phyloP scores from a whole-genome alignment of 2,888 invertebrate species.

The Tetropium fuscum region DNA sequence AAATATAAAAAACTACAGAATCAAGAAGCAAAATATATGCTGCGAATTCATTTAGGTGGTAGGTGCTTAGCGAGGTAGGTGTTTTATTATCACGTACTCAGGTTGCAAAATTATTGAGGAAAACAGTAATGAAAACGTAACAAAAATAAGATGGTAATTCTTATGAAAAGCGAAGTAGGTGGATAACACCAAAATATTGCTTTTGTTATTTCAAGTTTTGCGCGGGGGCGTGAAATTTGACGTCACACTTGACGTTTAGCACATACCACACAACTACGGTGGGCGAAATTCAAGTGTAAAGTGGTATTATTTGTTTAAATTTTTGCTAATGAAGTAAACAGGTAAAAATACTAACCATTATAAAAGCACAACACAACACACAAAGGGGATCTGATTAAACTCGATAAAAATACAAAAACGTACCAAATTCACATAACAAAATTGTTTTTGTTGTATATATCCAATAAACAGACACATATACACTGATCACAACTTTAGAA shows the following conservation, averaged over 20 bases:
- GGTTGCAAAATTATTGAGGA: neutral
- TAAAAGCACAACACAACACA: constrained; percentile 36
- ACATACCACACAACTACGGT: constrained; percentile 56
- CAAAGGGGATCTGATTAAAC: constrained; percentile 25
- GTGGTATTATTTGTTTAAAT: constrained; percentile 19
- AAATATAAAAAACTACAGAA: no score
- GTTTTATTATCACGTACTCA: no score
- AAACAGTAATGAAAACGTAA: constrained; percentile 6
- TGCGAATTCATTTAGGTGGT: no score
- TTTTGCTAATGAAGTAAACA: constrained; percentile 13
- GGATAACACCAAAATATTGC: constrained; percentile 29
- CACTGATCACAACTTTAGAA: constrained; percentile 25
- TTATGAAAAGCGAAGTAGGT: constrained; percentile 3
- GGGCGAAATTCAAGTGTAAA: constrained; percentile 52
- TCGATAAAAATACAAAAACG: constrained; percentile 35
- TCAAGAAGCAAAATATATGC: no score
- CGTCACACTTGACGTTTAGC: constrained; percentile 60
- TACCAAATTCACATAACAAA: constrained; percentile 44
- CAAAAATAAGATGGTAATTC: constrained; percentile 19
- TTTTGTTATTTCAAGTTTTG: constrained; percentile 50
- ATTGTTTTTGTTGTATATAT: constrained; percentile 26
- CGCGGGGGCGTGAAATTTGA: constrained; percentile 58
- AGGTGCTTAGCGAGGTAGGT: no score
- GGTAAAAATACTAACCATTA: constrained; percentile 39
- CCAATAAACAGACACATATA: constrained; percentile 33